Conservation (phyloP, 2,797 vertebrate genomes). For the Crax fasciolata region DNA sequence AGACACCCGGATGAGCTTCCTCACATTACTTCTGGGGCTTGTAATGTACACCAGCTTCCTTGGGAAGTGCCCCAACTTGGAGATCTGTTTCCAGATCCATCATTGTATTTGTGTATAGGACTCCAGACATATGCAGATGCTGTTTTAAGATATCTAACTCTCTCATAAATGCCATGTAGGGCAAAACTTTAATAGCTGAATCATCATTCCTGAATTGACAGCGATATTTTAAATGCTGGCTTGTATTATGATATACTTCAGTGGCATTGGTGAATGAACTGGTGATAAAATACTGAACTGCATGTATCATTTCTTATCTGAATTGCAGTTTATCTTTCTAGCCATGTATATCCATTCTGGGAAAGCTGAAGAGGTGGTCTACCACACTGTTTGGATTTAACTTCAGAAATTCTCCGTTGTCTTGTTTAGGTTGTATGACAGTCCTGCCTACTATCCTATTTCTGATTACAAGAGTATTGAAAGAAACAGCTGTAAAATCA, state of each 20-base stretch:
- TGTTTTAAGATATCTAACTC: background rate
- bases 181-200: background rate
- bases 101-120: background rate
- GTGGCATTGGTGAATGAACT: background rate
- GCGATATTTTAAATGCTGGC: background rate
- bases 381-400: background rate
- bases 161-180: background rate
- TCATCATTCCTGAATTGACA: background rate
- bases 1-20: background rate
- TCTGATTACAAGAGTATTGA: constrained; percentile 94
- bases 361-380: background rate
- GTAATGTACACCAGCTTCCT: background rate
- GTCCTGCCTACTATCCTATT: constrained; percentile 96
- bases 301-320: background rate
- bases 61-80: background rate
- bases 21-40: background rate
- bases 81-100: background rate
- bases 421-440: constrained; percentile 92
- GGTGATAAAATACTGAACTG: background rate
- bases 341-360: background rate
- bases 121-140: background rate
- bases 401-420: constrained; percentile 37
- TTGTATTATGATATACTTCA: background rate
- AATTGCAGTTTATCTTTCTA: constrained; percentile 14
- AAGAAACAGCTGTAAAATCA: constrained; percentile 93